phyloP scores from a whole-genome alignment of 2,113 vertebrate species.

The Girardinichthys multiradiatus region DNA sequence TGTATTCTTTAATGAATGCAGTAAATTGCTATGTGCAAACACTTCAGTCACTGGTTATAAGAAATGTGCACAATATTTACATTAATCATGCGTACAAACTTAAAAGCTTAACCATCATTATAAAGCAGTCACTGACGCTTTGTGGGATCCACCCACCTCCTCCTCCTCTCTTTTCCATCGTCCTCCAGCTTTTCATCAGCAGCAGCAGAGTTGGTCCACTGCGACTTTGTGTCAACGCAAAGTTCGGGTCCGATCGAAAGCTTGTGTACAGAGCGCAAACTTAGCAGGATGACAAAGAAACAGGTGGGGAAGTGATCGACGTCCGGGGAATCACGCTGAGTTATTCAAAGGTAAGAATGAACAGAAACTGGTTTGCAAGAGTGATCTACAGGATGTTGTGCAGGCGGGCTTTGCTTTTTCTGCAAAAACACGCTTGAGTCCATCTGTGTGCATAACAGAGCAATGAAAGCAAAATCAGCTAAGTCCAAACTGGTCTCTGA shows the following conservation, averaged over 20 bases:
- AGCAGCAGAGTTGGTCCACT: background rate
- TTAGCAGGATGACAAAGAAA: conserved; percentile 1
- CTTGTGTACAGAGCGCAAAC: conserved; percentile 19
- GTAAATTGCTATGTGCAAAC: no score
- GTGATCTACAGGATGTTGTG: background rate
- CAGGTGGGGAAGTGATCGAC: background rate
- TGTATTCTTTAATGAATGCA: no score
- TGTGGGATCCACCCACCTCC: conserved; percentile 33
- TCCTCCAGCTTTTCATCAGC: conserved; percentile 28
- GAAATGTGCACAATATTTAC: no score
- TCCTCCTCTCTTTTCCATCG: conserved; percentile 35
- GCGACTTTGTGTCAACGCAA: background rate
- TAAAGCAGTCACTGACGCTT: background rate
- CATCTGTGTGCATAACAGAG: background rate
- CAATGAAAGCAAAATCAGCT: background rate
- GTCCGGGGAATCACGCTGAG: background rate
- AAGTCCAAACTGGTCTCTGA: background rate
- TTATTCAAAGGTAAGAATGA: conserved; percentile 34
- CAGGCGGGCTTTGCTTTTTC: background rate
- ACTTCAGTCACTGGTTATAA: no score
- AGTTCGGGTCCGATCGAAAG: conserved; percentile 26
- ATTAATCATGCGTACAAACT: no score
- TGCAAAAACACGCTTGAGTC: background rate
- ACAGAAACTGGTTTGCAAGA: background rate
- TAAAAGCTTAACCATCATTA: background rate